These are phyloP conservation scores for Chloropsis cyanopogon DNA, from an alignment of 2,113 vertebrate species.

Conservation along the genomic window DNA sequence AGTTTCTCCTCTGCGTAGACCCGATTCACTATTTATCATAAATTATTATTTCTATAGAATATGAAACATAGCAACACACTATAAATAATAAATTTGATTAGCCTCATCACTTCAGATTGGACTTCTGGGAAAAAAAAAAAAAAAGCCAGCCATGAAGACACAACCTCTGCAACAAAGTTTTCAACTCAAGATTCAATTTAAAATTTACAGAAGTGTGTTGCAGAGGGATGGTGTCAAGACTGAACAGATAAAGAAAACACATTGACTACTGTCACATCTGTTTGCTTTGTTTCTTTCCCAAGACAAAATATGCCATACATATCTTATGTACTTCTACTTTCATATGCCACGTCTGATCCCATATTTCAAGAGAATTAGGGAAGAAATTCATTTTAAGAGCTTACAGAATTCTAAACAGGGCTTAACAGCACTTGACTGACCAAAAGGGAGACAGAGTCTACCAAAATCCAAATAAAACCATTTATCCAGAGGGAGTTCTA, in stretches of 20 bases:
- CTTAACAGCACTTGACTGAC: not conserved
- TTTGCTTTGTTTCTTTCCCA: not conserved
- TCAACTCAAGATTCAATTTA: not conserved
- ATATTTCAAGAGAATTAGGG: not conserved
- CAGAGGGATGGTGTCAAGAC: not conserved
- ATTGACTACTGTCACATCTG: not conserved
- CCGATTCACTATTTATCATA: not conserved
- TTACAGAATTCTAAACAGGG: not conserved
- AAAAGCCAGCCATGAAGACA: not conserved
- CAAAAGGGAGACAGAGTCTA: constrained; percentile 19
- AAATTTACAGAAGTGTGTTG: not conserved
- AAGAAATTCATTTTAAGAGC: not conserved
- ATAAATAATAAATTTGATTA: not conserved
- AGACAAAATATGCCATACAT: not conserved
- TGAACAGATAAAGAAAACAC: not conserved
- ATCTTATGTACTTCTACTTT: not conserved
- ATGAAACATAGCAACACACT: not conserved
- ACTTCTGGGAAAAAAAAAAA: not conserved
- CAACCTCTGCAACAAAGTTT: not conserved
- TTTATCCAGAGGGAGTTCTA: not conserved
- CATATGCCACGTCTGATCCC: not conserved
- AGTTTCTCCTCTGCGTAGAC: not conserved
- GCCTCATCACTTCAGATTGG: not conserved
- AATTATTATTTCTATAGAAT: not conserved
- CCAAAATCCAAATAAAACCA: not conserved